Conservation (phyloP, 1,140 invertebrate species). For the Nephotettix cincticeps region DNA sequence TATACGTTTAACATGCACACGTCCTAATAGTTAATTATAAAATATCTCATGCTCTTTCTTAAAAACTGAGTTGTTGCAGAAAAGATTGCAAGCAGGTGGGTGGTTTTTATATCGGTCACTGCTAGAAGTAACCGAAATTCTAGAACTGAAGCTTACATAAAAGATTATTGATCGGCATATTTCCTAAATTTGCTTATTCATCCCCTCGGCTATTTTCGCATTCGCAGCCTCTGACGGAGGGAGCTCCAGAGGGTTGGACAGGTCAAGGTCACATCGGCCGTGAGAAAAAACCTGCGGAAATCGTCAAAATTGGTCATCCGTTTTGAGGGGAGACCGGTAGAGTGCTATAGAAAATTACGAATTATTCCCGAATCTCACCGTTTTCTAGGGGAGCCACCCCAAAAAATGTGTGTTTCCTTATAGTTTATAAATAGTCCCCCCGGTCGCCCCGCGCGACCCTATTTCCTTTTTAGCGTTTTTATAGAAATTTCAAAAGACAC, state of each 20-base stretch:
- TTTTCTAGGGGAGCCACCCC: slow-evolving; percentile 15
- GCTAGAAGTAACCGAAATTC: too few species aligned
- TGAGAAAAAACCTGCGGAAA: slow-evolving; percentile 22
- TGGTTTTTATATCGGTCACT: too few species aligned
- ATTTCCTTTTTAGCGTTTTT: slow-evolving; percentile 29
- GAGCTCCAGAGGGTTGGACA: neutral
- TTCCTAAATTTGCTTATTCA: too few species aligned
- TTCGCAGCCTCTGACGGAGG: neutral
- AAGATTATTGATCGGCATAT: too few species aligned
- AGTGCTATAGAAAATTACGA: slow-evolving; percentile 7
- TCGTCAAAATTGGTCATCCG: slow-evolving; percentile 19
- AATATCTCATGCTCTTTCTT: too few species aligned
- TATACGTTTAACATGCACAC: too few species aligned
- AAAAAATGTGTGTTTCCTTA: slow-evolving; percentile 25
- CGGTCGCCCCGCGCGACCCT: slow-evolving; percentile 9
- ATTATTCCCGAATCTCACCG: slow-evolving; percentile 13
- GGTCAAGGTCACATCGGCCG: slow-evolving; percentile 23
- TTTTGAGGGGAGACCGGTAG: slow-evolving; percentile 5
- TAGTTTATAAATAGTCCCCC: slow-evolving; percentile 26
- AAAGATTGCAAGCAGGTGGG: too few species aligned
- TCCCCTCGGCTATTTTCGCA: too few species aligned
- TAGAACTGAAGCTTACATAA: too few species aligned
- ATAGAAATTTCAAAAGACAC: slow-evolving; percentile 26
- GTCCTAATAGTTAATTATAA: too few species aligned
- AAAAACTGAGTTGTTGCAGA: too few species aligned